Evolutionary conservation across 2,113 vertebrate species (phyloP).

Genomic region (Arizona elegans): DNA sequence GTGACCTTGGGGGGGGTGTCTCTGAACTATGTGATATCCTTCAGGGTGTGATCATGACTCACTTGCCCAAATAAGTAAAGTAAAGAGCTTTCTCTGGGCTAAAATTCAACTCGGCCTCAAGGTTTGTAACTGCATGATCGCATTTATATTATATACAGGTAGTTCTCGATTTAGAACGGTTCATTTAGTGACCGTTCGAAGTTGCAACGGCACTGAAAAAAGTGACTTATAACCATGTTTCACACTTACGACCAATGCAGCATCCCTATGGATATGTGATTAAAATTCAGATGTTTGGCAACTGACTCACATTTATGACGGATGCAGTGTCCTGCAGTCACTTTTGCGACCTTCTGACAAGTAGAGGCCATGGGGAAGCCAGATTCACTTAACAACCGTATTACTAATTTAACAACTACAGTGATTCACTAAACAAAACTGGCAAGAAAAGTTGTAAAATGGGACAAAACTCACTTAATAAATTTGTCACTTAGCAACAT

Average conservation of each 20-base stretch:
- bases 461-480: background rate
- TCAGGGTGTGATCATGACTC: background rate
- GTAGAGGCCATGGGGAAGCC: no score
- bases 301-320: no score
- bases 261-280: no score
- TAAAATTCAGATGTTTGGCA: background rate
- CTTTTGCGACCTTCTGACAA: no score
- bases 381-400: no score
- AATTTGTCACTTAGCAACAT: background rate
- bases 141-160: background rate
- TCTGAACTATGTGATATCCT: background rate
- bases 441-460: background rate
- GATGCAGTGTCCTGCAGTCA: background rate
- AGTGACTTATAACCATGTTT: no score
- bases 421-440: background rate
- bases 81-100: slow-evolving; percentile 27
- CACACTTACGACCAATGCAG: no score
- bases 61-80: background rate
- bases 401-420: background rate
- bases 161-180: no score
- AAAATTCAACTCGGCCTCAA: slow-evolving; percentile 15
- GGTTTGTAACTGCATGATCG: background rate
- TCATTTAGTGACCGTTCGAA: no score
- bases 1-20: background rate
- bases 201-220: background rate